Conservation (phyloP, 2,113 vertebrate species). For the Oryzias melastigma region DNA sequence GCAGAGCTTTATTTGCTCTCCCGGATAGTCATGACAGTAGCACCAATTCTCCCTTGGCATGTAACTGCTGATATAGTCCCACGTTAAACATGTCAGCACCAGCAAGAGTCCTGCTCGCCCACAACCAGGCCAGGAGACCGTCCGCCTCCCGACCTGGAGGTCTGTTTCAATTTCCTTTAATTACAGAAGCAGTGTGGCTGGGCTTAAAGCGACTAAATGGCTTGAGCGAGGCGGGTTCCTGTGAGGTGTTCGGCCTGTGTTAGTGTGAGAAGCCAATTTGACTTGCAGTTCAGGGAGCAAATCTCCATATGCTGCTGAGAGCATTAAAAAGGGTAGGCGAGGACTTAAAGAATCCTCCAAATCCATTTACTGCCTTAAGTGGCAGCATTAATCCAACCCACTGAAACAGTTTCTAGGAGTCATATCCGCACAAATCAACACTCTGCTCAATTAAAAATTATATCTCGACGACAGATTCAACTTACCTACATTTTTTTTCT, state of each 20-base stretch:
- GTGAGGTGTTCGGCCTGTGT: conserved; percentile 47
- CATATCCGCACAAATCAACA: conserved; percentile 24
- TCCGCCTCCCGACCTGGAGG: conserved; percentile 8
- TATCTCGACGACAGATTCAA: background rate
- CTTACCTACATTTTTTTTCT: no score
- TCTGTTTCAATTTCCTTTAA: conserved; percentile 63
- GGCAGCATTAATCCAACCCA: conserved; percentile 29
- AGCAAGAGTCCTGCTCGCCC: background rate
- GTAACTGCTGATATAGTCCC: conserved; percentile 6
- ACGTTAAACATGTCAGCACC: conserved; percentile 4
- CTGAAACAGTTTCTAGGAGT: conserved; percentile 34
- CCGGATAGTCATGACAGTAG: background rate
- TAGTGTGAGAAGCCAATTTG: conserved; percentile 51
- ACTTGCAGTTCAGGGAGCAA: conserved; percentile 48
- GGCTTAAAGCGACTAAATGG: conserved; percentile 60
- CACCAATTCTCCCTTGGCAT: conserved; percentile 3
- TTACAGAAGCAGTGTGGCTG: conserved; percentile 45
- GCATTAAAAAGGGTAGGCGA: conserved; percentile 11
- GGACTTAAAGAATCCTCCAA: conserved; percentile 37
- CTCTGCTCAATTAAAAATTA: conserved; percentile 43
- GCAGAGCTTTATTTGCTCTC: background rate
- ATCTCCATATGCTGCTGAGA: conserved; percentile 66
- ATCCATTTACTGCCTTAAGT: conserved; percentile 35
- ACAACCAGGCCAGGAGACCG: conserved; percentile 1
- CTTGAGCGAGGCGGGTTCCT: conserved; percentile 61